Base-by-base conservation (phyloP, 2,113 vertebrate species). In the Rhinoderma darwinii region DNA sequence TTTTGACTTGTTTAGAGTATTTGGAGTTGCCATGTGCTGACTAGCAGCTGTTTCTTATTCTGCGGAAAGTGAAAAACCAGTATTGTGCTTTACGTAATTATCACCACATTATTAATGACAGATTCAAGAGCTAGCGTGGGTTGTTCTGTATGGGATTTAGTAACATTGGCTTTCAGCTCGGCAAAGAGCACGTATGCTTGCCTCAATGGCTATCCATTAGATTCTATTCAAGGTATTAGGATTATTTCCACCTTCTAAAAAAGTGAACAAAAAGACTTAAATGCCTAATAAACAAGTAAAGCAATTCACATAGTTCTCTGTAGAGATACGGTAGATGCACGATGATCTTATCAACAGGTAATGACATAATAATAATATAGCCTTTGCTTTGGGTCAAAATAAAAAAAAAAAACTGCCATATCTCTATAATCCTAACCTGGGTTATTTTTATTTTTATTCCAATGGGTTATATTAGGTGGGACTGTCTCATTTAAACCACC, bases 51-150 rank as follows among this genome's bases (percentile, higher is more conserved):
- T 82, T 87, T 87, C 86, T 87, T 82, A 82, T 87, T 82, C 68
- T 59, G 56, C 22, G 6, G 12, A 87, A 87, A 54, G 39, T 50
- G 47, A 82, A 82, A 81, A 86, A 74, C 35, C 63, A 74, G 79
- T 75, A 82, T 47, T 80, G 43, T 87, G 86, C 86, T 87, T 56
- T 87, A 81, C 78, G 79, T 82, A 87, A 87, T 87, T 87, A 87
- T 80, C 79, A 63, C 78, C 86, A 87, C 79, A 82, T 87, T 54
- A 75, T 87, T 75, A 87, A 75, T 87, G 79, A 87, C 86, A 82
- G 70, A 72, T 82, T 75, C 78, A 87, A 54, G 79, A 68, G 70
- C 68, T 30, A 22, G 30, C 47, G 8, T 37, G 73, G 51, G 35
- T 43, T 43, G 44, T 61, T 41, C 39, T 25, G 41, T 41, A 82